Conservation (phyloP, 2,113 vertebrate species). For the Cynoglossus semilaevis region DNA sequence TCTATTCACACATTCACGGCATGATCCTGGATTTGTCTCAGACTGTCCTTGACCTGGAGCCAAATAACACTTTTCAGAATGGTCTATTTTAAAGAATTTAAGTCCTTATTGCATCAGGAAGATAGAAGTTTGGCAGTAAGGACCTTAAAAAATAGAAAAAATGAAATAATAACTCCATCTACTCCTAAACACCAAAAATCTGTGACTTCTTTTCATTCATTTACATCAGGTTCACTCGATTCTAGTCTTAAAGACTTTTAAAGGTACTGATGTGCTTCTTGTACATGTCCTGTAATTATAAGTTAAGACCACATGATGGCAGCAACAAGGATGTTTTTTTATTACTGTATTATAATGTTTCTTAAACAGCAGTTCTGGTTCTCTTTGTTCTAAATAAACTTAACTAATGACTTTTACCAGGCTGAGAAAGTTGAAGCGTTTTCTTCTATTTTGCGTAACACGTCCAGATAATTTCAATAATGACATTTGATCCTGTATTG, state of each 20-base stretch:
- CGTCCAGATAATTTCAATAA: too few species aligned
- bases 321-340: slow-evolving; percentile 53
- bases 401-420: too few species aligned
- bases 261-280: neutral
- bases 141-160: slow-evolving; percentile 10
- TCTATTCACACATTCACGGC: slow-evolving; percentile 60
- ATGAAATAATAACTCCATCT: too few species aligned
- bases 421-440: too few species aligned
- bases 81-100: slow-evolving; percentile 34
- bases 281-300: slow-evolving; percentile 38
- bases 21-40: slow-evolving; percentile 43
- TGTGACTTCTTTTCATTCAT: neutral
- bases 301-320: slow-evolving; percentile 59
- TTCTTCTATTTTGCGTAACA: too few species aligned
- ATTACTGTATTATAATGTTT: too few species aligned
- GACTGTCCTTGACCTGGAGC: slow-evolving; percentile 48
- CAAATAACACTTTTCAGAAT: slow-evolving; percentile 52
- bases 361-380: slow-evolving; percentile 8
- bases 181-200: neutral
- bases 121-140: slow-evolving; percentile 21
- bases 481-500: too few species aligned
- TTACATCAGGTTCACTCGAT: too few species aligned
- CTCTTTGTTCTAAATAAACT: neutral
- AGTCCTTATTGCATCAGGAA: slow-evolving; percentile 23
- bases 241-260: neutral